Base-by-base conservation (phyloP, 2,113 vertebrate genomes). In the Poicephalus meyeri region DNA sequence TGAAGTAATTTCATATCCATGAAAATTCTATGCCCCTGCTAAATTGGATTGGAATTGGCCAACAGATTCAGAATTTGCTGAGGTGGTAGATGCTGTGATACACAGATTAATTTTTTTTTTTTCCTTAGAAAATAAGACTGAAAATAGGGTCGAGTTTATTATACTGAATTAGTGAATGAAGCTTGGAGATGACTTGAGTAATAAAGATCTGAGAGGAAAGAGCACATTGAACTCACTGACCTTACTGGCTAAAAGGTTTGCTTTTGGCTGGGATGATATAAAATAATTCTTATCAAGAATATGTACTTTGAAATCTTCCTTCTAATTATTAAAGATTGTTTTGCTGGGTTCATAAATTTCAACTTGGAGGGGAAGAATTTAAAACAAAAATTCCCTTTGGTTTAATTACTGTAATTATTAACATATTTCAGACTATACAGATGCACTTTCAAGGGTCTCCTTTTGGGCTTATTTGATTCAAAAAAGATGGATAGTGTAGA, bases 391-490 rank as follows among this genome's bases (percentile, higher is more conserved):
- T 96, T 98, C 99, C 99, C 98, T 97, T 97, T 97, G 99, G 98
- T 98, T 99, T 99, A 99, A 98, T 99, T 99, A 99, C 98, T 98
- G 98, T 99, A 98, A 99, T 99, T 99, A 99, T 98, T 98, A 98
- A 98, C 98, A 96, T 98, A 97, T 98, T 98, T 98, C 98, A 98
- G 97, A 95, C 97, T 96, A 93, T 97, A 97, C 96, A 98, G 91
- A 97, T 97, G 97, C 96, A 97, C 98, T 98, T 99, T 98, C 99
- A 98, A 98, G 98, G 98, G 98, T 97, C 96, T 98, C 98, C 98
- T 98, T 98, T 98, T 98, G 98, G 98, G 98, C 98, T 98, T 98
- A 98, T 98, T 97, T 98, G 98, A 98, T 98, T 98, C 90, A 86
- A 95, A 98, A 98, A 98, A 98, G 90, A 92, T 95, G 96, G 97